These are phyloP conservation scores for Eupsilia transversa DNA, from an alignment of 2,888 invertebrate genomes.

Conservation along the genomic window DNA sequence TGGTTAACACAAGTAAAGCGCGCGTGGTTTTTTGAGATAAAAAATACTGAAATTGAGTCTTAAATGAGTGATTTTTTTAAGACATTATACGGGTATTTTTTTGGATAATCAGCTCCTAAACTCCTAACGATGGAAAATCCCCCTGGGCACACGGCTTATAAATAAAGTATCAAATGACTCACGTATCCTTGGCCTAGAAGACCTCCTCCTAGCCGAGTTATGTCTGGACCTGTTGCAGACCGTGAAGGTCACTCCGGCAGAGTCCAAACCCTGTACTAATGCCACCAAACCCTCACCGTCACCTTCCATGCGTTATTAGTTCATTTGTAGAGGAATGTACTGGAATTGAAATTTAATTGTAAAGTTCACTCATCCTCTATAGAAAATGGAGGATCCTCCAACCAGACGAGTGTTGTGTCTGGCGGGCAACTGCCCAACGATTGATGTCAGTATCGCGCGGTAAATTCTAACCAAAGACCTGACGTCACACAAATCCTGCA, in stretches of 20 bases:
- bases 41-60: too few species aligned
- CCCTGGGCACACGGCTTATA: background rate
- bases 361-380: too few species aligned
- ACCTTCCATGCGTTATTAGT: conserved; percentile 71
- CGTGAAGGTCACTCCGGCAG: conserved; percentile 73
- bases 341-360: too few species aligned
- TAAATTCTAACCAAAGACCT: too few species aligned
- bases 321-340: conserved; percentile 68
- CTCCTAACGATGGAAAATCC: background rate
- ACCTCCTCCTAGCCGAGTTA: conserved; percentile 5
- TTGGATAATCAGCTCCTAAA: background rate
- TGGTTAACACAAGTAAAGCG: too few species aligned
- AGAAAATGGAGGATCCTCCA: too few species aligned
- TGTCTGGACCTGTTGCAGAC: conserved; percentile 58
- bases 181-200: conserved; percentile 37
- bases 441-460: too few species aligned
- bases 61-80: too few species aligned
- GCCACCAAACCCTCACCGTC: conserved; percentile 73
- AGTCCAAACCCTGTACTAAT: conserved; percentile 70
- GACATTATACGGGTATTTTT: background rate
- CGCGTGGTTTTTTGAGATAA: too few species aligned
- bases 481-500: too few species aligned
- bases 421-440: too few species aligned
- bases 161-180: conserved; percentile 33
- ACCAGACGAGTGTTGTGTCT: too few species aligned